phyloP scores from a whole-genome alignment of 1,140 invertebrate genomes.

The Drosophila novamexicana region DNA sequence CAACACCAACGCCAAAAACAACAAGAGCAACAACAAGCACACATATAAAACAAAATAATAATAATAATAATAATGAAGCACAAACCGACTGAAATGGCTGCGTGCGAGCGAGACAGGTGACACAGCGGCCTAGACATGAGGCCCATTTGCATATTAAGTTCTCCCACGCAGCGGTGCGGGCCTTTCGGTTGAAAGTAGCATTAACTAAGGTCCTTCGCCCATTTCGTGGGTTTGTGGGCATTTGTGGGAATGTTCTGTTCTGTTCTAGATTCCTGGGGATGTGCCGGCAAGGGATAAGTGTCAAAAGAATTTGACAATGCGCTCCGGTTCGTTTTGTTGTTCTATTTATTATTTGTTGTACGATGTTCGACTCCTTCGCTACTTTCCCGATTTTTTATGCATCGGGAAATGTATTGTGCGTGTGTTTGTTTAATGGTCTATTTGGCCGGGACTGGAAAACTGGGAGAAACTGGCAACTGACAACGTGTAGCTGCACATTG shows the following conservation, averaged over 20 bases:
- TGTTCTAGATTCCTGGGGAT: conserved; percentile 1
- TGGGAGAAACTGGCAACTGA: conserved; percentile 19
- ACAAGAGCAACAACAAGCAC: conserved; percentile 26
- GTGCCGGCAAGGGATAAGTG: conserved; percentile 72
- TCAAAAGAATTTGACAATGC: conserved; percentile 82
- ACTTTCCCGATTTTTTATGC: conserved; percentile 66
- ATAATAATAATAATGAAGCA: conserved; percentile 76
- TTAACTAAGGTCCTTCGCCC: conserved; percentile 34
- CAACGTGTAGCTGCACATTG: conserved; percentile 8
- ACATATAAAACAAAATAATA: conserved; percentile 77
- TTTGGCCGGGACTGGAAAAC: conserved; percentile 26
- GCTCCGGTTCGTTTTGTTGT: conserved; percentile 47
- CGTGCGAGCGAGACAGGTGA: conserved; percentile 72
- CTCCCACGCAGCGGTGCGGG: conserved; percentile 2
- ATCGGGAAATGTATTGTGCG: conserved; percentile 65
- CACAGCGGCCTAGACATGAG: conserved; percentile 55
- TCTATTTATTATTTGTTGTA: conserved; percentile 38
- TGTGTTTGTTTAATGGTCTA: conserved; percentile 74
- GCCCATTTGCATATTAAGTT: conserved; percentile 65
- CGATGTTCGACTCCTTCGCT: conserved; percentile 9
- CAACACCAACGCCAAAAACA: conserved; percentile 34
- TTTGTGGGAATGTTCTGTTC: neutral
- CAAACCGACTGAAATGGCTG: conserved; percentile 47
- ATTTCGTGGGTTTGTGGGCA: neutral
- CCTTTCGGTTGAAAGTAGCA: neutral